Conservation (phyloP, 2,113 vertebrate genomes). For the Poeciliopsis turrubarensis region DNA sequence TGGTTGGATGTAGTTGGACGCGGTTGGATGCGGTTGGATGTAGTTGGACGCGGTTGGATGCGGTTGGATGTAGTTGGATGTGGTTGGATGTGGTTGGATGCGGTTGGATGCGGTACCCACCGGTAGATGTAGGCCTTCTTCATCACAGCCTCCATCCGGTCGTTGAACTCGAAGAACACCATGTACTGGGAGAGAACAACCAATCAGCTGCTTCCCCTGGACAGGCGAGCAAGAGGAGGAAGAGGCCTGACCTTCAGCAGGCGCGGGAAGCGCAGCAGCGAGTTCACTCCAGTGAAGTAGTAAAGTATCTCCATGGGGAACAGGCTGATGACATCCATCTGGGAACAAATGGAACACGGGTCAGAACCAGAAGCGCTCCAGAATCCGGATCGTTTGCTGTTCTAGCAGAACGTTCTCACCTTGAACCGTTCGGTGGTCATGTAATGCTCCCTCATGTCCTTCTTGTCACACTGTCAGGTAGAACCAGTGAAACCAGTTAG, state of each 20-base stretch:
- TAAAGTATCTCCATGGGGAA: constrained; percentile 93
- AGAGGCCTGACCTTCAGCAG: constrained; percentile 87
- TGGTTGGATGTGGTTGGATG: too few relatives aligned
- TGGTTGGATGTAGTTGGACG: too few relatives aligned
- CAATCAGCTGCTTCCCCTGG: not conserved
- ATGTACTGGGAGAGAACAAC: constrained; percentile 81
- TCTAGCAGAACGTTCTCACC: constrained; percentile 70
- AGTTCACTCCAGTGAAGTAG: constrained; percentile 87
- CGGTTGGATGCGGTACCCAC: constrained; percentile 61
- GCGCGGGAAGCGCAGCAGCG: constrained; percentile 90
- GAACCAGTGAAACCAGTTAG: constrained; percentile 16
- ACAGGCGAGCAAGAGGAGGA: not conserved
- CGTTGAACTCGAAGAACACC: constrained; percentile 97
- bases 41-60: too few relatives aligned
- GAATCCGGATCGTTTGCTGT: too few relatives aligned
- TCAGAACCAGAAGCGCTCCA: not conserved
- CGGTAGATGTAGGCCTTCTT: constrained; percentile 98
- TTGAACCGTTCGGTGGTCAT: constrained; percentile 89
- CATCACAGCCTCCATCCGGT: constrained; percentile 92
- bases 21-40: too few relatives aligned
- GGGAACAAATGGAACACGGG: constrained; percentile 25
- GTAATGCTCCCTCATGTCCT: constrained; percentile 94
- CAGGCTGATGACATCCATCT: constrained; percentile 93
- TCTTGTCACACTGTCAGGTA: constrained; percentile 85
- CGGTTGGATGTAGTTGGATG: too few relatives aligned